Evolutionary conservation across 1,140 invertebrate genomes (phyloP).

Genomic region (Formica selysi): DNA sequence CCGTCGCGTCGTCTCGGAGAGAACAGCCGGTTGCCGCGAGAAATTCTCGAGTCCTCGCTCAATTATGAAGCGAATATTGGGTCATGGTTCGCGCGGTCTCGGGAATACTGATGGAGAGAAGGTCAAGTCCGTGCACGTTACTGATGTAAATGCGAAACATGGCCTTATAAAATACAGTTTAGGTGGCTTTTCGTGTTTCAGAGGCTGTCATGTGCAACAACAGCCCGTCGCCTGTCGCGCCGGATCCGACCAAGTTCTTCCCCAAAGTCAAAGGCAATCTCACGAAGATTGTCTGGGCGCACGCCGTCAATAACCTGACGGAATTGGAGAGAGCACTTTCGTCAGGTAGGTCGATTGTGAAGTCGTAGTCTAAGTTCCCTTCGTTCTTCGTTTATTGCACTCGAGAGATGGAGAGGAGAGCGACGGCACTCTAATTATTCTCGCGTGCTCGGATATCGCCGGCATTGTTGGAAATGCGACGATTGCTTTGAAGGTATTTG

Average conservation of each 20-base stretch:
- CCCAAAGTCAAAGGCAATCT: constrained; percentile 87
- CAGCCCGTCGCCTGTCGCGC: not conserved
- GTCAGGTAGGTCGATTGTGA: constrained; percentile 80
- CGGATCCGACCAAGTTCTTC: constrained; percentile 81
- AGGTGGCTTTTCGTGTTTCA: constrained; percentile 50
- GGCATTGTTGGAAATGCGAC: not conserved
- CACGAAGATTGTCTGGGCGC: constrained; percentile 93
- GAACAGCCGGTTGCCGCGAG: constrained; percentile 36
- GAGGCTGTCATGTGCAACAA: constrained; percentile 74
- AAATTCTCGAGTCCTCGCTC: constrained; percentile 65
- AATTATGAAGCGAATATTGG: constrained; percentile 72
- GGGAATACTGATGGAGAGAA: constrained; percentile 67
- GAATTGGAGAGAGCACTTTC: constrained; percentile 88
- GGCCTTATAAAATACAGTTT: not conserved
- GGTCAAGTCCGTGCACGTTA: constrained; percentile 44
- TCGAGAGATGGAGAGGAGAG: not conserved
- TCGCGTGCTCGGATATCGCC: constrained; percentile 1
- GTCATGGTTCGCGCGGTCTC: constrained; percentile 65
- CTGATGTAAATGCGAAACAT: not conserved
- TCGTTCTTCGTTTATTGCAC: constrained; percentile 14
- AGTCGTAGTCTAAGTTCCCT: not conserved
- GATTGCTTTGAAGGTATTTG: not conserved
- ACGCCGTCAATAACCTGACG: constrained; percentile 91
- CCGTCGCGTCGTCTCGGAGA: constrained; percentile 26
- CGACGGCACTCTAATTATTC: not conserved